These are phyloP conservation scores for Odocoileus virginianus DNA, from an alignment of 2,113 vertebrate genomes.

Conservation along the genomic window DNA sequence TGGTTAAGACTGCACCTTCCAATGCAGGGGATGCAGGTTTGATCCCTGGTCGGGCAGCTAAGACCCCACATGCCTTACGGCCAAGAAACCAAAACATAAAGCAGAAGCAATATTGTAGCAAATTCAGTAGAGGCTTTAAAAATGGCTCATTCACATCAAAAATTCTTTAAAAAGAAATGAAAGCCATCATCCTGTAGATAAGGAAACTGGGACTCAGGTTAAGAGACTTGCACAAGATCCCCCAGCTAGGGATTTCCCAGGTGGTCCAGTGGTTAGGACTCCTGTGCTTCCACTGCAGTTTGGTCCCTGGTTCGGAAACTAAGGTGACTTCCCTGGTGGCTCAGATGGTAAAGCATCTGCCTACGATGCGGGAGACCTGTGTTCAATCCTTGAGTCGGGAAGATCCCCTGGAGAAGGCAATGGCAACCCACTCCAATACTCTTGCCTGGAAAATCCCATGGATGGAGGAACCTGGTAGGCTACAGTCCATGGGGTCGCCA, in stretches of 20 bases:
- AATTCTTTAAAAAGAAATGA: neutral
- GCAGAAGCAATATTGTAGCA: neutral
- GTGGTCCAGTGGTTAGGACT: neutral
- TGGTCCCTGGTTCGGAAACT: neutral
- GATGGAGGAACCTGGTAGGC: no score
- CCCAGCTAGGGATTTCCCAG: neutral
- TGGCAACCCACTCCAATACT: no score
- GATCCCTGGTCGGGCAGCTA: neutral
- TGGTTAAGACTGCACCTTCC: neutral
- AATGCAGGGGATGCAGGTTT: neutral
- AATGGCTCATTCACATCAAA: neutral
- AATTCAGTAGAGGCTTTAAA: neutral
- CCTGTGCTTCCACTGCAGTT: neutral
- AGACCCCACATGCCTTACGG: neutral
- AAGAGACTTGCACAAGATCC: neutral
- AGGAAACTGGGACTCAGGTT: neutral
- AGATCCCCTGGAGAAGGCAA: no score
- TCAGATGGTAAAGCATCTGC: no score
- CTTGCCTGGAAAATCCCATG: no score
- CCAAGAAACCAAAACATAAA: neutral
- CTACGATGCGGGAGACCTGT: no score
- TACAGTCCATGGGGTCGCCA: no score
- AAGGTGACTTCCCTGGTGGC: neutral
- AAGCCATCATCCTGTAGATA: neutral
- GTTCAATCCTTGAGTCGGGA: no score